Evolutionary conservation across 2,888 invertebrate genomes (phyloP).

Genomic region (Creontiades dilutus): DNA sequence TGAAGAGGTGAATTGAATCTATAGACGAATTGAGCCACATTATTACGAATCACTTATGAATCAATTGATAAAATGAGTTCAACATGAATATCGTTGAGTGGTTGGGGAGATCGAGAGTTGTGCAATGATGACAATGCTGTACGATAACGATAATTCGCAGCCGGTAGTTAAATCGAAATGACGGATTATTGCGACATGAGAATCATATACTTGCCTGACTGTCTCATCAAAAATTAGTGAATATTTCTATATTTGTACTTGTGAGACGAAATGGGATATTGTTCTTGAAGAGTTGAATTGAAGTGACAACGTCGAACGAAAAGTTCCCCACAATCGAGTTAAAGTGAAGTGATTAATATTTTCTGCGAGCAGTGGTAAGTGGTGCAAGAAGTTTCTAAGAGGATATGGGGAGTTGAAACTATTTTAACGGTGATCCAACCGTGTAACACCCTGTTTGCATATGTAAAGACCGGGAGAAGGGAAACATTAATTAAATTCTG

Average conservation of each 20-base stretch:
- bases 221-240: neutral
- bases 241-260: neutral
- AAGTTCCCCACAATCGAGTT: neutral
- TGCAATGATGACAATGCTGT: neutral
- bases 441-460: conserved; percentile 7
- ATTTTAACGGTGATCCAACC: neutral
- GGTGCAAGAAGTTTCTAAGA: neutral
- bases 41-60: too few species aligned
- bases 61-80: too few species aligned
- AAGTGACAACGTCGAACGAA: neutral
- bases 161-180: neutral
- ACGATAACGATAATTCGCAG: neutral
- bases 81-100: neutral
- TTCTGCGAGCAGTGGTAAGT: neutral
- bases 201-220: neutral
- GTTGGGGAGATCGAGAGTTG: neutral
- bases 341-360: neutral
- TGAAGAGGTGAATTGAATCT: too few species aligned
- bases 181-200: neutral
- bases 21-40: too few species aligned
- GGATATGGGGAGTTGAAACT: neutral
- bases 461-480: conserved; percentile 8
- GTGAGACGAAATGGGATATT: neutral
- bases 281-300: neutral
- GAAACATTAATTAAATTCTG: conserved; percentile 26